phyloP scores from a whole-genome alignment of 2,888 invertebrate species.

The Celastrina argiolus region DNA sequence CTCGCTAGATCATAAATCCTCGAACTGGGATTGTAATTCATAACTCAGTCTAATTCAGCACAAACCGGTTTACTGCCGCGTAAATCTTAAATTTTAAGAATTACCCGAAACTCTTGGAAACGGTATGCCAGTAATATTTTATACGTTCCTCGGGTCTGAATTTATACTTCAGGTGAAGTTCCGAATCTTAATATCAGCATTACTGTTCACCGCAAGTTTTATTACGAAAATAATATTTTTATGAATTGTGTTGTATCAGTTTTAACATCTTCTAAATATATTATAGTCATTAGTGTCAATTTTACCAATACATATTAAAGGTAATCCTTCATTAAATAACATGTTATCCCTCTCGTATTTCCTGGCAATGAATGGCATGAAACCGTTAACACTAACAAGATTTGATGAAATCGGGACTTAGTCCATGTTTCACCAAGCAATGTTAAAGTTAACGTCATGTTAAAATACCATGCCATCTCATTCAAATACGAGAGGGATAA shows the following conservation, averaged over 20 bases:
- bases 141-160: constrained; percentile 23
- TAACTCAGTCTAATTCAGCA: constrained; percentile 61
- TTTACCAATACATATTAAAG: no score
- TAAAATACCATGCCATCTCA: no score
- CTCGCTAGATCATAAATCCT: constrained; percentile 20
- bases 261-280: not conserved
- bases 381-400: no score
- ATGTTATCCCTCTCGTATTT: no score
- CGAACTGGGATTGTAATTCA: constrained; percentile 55
- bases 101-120: constrained; percentile 33
- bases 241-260: not conserved
- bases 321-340: no score
- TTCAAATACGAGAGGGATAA: no score
- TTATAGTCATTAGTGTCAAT: no score
- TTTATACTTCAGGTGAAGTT: constrained; percentile 22
- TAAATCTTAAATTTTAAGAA: constrained; percentile 54
- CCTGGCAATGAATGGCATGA: no score
- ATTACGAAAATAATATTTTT: constrained; percentile 9
- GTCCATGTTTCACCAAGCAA: no score
- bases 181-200: constrained; percentile 19
- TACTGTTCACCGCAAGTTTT: constrained; percentile 1
- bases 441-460: no score
- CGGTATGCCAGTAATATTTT: constrained; percentile 26
- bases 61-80: constrained; percentile 56
- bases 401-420: no score